A percentile compares a stretch with the other conserved stretches of the same genome.
Evolutionary conservation across 1,140 invertebrate species (phyloP).

Genomic region (Trichonephila clavipes): DNA sequence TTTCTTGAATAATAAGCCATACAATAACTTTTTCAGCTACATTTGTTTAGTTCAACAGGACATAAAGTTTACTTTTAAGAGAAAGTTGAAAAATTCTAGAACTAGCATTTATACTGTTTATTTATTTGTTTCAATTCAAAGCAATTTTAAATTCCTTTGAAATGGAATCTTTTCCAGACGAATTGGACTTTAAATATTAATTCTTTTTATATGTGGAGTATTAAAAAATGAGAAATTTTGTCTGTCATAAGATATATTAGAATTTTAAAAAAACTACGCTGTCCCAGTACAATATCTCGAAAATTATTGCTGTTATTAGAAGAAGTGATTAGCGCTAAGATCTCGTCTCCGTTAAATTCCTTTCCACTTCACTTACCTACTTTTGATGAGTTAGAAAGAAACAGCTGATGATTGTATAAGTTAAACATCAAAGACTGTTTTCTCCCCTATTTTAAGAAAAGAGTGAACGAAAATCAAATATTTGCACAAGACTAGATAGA

Average conservation of each 20-base stretch:
- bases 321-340: not conserved
- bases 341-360: not conserved
- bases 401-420: slow-evolving; percentile 20
- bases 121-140: too few relatives aligned
- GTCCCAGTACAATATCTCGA: not conserved
- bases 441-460: slow-evolving; percentile 7
- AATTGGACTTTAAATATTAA: too few relatives aligned
- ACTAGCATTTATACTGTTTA: too few relatives aligned
- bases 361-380: not conserved
- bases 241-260: not conserved
- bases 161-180: too few relatives aligned
- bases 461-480: slow-evolving; percentile 30
- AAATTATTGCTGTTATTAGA: not conserved
- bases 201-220: too few relatives aligned
- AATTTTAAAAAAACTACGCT: not conserved
- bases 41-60: too few relatives aligned
- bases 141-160: too few relatives aligned
- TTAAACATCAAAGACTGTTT: not conserved
- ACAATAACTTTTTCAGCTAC: too few relatives aligned
- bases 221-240: not conserved
- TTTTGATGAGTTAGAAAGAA: not conserved
- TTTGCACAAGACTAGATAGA: slow-evolving; percentile 32
- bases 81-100: too few relatives aligned
- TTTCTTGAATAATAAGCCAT: too few relatives aligned
- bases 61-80: too few relatives aligned